Evolutionary conservation across 2,797 vertebrate genomes (phyloP).

Genomic region (Acipenser transmontanus): DNA sequence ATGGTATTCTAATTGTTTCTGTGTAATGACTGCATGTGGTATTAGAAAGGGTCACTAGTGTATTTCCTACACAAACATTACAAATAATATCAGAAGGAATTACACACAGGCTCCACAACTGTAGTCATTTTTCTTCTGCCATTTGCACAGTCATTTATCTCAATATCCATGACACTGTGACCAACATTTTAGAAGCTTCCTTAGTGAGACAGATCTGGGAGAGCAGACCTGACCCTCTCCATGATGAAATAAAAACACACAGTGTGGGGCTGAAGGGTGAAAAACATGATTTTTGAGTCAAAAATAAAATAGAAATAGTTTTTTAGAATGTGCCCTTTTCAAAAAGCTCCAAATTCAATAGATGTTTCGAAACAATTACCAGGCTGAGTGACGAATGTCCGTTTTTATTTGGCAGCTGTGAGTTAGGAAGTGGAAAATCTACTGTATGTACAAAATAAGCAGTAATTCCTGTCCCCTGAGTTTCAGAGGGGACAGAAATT

Average conservation of each 20-base stretch:
- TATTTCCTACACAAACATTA: neutral
- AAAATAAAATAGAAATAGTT: too few relatives aligned
- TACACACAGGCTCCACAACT: neutral
- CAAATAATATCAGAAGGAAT: neutral
- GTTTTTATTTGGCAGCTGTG: too few relatives aligned
- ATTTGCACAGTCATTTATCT: neutral
- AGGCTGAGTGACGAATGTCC: too few relatives aligned
- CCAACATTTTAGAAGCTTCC: constrained; percentile 4
- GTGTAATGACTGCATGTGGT: neutral
- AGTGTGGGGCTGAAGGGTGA: neutral
- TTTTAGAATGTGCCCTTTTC: too few relatives aligned
- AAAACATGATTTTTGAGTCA: neutral
- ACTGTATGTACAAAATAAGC: too few relatives aligned
- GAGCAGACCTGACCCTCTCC: neutral
- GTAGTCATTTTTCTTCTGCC: constrained; percentile 1
- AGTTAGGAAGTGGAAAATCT: too few relatives aligned
- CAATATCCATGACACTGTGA: neutral
- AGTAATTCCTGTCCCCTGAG: too few relatives aligned
- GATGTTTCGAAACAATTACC: too few relatives aligned
- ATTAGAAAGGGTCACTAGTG: neutral
- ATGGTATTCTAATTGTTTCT: neutral
- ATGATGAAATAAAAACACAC: neutral
- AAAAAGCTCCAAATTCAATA: too few relatives aligned
- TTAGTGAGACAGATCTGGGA: neutral
- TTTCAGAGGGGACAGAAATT: too few relatives aligned